Evolutionary conservation across 2,113 vertebrate species (phyloP).

Genomic region (Camelus dromedarius): DNA sequence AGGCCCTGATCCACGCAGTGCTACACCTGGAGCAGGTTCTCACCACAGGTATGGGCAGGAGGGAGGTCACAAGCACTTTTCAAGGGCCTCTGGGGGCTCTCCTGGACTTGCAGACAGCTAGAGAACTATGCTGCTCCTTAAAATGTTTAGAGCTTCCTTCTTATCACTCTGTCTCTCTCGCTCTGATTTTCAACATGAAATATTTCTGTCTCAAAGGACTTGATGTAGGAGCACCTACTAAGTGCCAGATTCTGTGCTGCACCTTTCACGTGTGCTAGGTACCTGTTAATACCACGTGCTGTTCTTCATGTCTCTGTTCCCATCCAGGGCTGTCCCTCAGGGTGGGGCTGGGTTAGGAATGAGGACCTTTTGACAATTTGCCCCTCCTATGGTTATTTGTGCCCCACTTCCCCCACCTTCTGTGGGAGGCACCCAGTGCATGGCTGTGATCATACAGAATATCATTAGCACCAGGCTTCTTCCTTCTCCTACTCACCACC

Average conservation of each 20-base stretch:
- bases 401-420: too few species aligned
- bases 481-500: neutral
- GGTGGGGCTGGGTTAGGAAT: neutral
- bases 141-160: neutral
- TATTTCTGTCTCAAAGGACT: neutral
- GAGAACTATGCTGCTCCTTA: neutral
- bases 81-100: neutral
- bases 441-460: neutral
- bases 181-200: neutral
- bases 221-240: neutral
- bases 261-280: neutral
- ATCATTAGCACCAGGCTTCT: neutral
- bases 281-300: neutral
- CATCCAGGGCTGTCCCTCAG: neutral
- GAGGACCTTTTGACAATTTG: neutral
- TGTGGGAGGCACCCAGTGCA: neutral
- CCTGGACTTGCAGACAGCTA: neutral
- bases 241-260: neutral
- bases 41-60: conserved; percentile 91
- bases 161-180: neutral
- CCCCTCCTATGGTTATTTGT: neutral
- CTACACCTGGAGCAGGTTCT: conserved; percentile 96
- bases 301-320: neutral
- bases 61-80: neutral
- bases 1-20: conserved; percentile 94